Evolutionary conservation across 2,888 invertebrate species (phyloP).

Genomic region (Acrocera orbiculus): DNA sequence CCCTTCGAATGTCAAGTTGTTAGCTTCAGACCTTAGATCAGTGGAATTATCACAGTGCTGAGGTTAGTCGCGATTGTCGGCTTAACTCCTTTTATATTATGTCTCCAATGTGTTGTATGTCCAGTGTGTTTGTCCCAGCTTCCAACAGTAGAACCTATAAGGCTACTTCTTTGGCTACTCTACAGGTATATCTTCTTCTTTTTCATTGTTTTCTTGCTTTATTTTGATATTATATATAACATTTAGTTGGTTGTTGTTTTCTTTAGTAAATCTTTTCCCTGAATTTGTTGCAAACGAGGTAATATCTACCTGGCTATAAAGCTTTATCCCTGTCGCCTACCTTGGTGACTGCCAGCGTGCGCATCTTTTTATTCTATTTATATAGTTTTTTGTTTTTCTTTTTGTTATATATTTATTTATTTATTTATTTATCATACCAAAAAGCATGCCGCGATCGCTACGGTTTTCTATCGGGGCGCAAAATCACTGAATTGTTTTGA

Average conservation of each 20-base stretch:
- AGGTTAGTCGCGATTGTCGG: no score
- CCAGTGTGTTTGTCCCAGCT: no score
- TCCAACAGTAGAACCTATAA: conserved; percentile 2
- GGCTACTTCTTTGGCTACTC: conserved; percentile 1
- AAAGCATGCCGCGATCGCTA: conserved; percentile 12
- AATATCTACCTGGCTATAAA: no score
- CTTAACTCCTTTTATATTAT: no score
- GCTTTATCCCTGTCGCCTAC: conserved; percentile 6
- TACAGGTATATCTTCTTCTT: neutral
- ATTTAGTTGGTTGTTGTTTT: neutral
- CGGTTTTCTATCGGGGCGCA: conserved; percentile 12
- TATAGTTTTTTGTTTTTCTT: no score
- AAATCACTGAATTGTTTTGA: conserved; percentile 13
- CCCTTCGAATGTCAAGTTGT: conserved; percentile 7
- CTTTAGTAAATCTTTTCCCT: conserved; percentile 1
- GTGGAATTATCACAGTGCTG: no score
- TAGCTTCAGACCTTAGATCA: no score
- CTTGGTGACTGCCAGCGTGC: conserved; percentile 4
- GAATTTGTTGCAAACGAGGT: conserved; percentile 7
- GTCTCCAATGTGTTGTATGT: no score
- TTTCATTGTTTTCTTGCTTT: neutral
- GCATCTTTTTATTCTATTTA: conserved; percentile 4
- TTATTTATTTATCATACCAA: no score
- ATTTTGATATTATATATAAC: neutral
- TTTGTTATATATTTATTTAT: no score